These are phyloP conservation scores for Neoarius graeffei DNA, from an alignment of 2,113 vertebrate species.

Conservation along the genomic window DNA sequence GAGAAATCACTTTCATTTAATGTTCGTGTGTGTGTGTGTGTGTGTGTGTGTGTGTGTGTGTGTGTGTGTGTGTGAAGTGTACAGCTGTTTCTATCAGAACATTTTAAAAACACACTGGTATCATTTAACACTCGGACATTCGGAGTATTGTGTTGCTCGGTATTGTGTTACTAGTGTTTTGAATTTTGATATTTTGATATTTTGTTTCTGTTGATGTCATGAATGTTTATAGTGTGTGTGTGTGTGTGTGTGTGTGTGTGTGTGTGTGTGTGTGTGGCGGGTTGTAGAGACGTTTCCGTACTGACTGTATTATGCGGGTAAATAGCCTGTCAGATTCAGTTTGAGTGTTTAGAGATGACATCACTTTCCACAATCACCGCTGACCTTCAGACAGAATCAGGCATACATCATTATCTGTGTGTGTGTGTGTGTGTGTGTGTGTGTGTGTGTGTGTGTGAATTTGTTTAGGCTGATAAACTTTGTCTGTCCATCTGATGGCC, in stretches of 20 bases:
- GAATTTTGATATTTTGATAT: background rate
- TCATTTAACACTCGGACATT: background rate
- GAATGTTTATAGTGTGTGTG: constrained; percentile 7
- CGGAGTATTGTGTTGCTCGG: background rate
- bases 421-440: constrained; percentile 21
- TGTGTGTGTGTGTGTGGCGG: background rate
- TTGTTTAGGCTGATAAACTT: background rate
- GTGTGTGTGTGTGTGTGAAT: constrained; percentile 29
- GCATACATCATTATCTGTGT: constrained; percentile 15
- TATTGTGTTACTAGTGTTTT: background rate
- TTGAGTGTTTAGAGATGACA: constrained; percentile 49
- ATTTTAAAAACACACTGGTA: background rate
- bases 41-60: background rate
- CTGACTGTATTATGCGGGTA: constrained; percentile 43
- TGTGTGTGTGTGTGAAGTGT: background rate
- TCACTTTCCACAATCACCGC: constrained; percentile 46
- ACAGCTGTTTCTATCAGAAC: background rate
- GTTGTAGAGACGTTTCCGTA: constrained; percentile 22
- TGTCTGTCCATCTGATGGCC: background rate
- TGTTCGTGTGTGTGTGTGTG: too few relatives aligned
- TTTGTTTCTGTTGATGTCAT: background rate
- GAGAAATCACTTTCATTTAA: too few relatives aligned
- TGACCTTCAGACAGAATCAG: constrained; percentile 50
- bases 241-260: constrained; percentile 1
- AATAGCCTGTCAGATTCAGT: constrained; percentile 52